phyloP scores from a whole-genome alignment of 2,888 invertebrate genomes.

The Dasypogon diadema region DNA sequence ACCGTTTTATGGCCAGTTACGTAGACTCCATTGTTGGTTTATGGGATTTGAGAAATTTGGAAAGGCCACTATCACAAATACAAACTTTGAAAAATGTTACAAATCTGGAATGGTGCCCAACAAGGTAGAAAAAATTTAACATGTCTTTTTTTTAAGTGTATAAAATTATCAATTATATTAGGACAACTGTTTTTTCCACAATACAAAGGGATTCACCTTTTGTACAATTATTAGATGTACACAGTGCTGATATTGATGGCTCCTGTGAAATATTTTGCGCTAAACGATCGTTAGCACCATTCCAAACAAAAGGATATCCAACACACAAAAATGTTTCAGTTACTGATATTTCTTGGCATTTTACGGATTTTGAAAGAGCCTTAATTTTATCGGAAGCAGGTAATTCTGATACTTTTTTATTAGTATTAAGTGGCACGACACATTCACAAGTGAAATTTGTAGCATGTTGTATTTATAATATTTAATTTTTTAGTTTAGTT shows the following conservation, averaged over 20 bases:
- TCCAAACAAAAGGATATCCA: constrained; percentile 58
- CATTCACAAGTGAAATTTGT: no score
- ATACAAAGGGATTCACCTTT: constrained; percentile 83
- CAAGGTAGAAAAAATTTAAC: constrained; percentile 70
- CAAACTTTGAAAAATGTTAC: constrained; percentile 76
- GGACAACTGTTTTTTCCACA: constrained; percentile 82
- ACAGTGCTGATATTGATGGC: constrained; percentile 78
- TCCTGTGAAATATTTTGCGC: constrained; percentile 82
- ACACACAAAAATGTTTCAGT: constrained; percentile 67
- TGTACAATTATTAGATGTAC: constrained; percentile 88
- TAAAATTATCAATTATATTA: constrained; percentile 49
- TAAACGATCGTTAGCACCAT: constrained; percentile 75
- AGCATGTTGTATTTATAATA: no score
- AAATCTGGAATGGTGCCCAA: constrained; percentile 90
- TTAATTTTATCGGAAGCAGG: constrained; percentile 65
- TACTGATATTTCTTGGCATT: constrained; percentile 90
- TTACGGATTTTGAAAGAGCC: constrained; percentile 73
- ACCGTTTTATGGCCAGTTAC: constrained; percentile 86
- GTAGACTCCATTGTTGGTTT: constrained; percentile 84
- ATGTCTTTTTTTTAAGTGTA: constrained; percentile 50
- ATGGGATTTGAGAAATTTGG: constrained; percentile 91
- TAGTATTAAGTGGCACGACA: no score
- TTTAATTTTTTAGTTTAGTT: no score
- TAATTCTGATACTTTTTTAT: no score
- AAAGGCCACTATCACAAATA: constrained; percentile 82